phyloP scores from a whole-genome alignment of 2,113 vertebrate species.

The Sisor rabdophorus region DNA sequence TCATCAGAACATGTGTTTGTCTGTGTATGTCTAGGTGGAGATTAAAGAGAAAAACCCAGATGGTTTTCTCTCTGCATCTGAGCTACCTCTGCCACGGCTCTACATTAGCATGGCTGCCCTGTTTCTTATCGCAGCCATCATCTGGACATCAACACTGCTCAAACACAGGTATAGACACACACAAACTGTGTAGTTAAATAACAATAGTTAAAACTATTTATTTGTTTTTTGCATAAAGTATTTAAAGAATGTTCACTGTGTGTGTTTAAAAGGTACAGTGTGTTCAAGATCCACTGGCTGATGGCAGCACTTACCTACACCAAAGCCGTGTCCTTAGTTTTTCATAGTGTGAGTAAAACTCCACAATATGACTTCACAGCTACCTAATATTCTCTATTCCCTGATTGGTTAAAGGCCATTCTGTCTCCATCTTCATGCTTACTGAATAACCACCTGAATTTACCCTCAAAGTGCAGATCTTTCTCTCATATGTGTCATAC shows the following conservation, averaged over 20 bases:
- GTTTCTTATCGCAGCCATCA: constrained; percentile 71
- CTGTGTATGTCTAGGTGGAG: constrained; percentile 62
- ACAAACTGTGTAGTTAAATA: not conserved
- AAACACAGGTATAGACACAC: constrained; percentile 71
- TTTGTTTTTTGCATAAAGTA: not conserved
- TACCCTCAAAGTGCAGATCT: not conserved
- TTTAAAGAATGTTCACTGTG: not conserved
- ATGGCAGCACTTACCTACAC: constrained; percentile 82
- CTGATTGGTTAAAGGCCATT: constrained; percentile 10
- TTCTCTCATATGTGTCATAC: not conserved
- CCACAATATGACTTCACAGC: not conserved
- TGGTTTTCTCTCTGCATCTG: constrained; percentile 73
- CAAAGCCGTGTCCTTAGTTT: constrained; percentile 76
- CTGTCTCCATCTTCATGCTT: not conserved
- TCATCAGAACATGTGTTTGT: not conserved
- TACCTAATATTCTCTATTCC: not conserved
- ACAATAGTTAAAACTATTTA: not conserved
- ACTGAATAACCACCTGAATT: not conserved
- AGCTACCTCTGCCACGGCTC: constrained; percentile 78
- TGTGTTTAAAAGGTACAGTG: constrained; percentile 69
- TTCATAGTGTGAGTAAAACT: constrained; percentile 75
- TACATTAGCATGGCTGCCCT: constrained; percentile 75
- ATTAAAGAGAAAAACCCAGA: constrained; percentile 72
- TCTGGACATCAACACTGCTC: constrained; percentile 78
- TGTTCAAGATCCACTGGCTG: constrained; percentile 87